Evolutionary conservation across 1,140 invertebrate species (phyloP), one percentile per base, ranked within the genome.

Genomic region (Drosophila nigromelanica): DNA sequence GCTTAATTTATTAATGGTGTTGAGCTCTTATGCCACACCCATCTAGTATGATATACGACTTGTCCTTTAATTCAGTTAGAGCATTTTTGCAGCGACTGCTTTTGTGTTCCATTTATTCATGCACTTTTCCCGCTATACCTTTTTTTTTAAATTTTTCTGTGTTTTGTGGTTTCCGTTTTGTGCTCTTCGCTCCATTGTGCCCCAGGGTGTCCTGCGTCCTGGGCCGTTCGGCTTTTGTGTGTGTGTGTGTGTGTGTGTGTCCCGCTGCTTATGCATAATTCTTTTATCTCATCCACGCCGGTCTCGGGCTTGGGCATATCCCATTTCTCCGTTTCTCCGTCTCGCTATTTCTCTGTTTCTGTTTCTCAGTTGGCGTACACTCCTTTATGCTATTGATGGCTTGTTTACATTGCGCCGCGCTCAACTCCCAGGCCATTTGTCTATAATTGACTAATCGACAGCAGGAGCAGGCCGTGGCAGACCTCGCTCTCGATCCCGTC

Each of bases 381-480:
- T 43, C 10, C 14, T 45, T 47, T 64, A 66, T 83, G 77, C 77
- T 87, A 85, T 85, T 85, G 81, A 87, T 85, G 81, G 74, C 81
- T 85, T 85, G 81, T 85, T 85, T 85, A 85, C 81, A 86, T 77
- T 80, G 81, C 75, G 69, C 73, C 56, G 54, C 64, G 58, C 72
- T 14, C 72, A 76, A 71, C 74, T 86, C 81, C 78, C 81, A 58
- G 67, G 81, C 81, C 81, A 85, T 85, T 85, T 85, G 81, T 85
- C 81, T 87, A 86, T 85, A 85, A 85, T 85, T 85, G 81, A 85
- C 81, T 85, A 85, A 85, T 85, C 81, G 81, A 81, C 81, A 71
- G 81, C 68, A 67, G 70, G 51, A 74, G 81, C 60, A 67, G 59
- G 40, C 56, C 39, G 48, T 54, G 71, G 14, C 43, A 55, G 27